Conservation (phyloP, 2,113 vertebrate species). For the Ceyx cyanopectus region DNA sequence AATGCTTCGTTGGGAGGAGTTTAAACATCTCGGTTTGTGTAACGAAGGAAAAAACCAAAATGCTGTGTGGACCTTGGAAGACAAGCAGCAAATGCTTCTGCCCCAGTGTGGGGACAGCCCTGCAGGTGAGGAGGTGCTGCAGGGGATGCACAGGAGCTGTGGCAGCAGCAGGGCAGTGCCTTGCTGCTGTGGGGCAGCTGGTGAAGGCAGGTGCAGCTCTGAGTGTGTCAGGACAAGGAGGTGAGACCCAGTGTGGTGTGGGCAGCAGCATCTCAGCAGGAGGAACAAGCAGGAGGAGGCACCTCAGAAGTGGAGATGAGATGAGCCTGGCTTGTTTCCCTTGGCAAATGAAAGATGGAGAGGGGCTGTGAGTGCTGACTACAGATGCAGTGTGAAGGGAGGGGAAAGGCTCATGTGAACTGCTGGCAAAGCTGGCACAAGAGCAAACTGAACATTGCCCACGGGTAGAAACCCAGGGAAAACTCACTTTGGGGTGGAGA, state of each 20-base stretch:
- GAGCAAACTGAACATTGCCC: neutral
- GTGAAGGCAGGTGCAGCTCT: neutral
- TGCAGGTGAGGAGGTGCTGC: neutral
- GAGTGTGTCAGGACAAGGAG: neutral
- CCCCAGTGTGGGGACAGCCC: neutral
- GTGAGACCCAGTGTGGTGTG: neutral
- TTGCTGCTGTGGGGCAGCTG: fast-evolving
- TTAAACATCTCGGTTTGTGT: neutral
- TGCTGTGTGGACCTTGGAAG: neutral
- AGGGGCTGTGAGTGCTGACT: neutral
- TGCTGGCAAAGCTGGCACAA: neutral
- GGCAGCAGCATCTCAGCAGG: neutral
- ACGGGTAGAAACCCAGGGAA: neutral
- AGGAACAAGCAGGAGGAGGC: neutral
- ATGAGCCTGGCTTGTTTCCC: neutral
- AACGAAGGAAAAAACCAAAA: neutral
- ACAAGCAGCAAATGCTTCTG: neutral
- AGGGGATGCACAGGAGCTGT: fast-evolving
- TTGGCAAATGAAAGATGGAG: neutral
- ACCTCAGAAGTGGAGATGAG: neutral
- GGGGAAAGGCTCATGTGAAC: neutral
- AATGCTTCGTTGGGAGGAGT: neutral
- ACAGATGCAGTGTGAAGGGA: neutral
- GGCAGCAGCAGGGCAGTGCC: neutral
- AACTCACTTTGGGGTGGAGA: neutral